phyloP scores from a whole-genome alignment of 2,888 invertebrate genomes.

The Proisotoma minuta region DNA sequence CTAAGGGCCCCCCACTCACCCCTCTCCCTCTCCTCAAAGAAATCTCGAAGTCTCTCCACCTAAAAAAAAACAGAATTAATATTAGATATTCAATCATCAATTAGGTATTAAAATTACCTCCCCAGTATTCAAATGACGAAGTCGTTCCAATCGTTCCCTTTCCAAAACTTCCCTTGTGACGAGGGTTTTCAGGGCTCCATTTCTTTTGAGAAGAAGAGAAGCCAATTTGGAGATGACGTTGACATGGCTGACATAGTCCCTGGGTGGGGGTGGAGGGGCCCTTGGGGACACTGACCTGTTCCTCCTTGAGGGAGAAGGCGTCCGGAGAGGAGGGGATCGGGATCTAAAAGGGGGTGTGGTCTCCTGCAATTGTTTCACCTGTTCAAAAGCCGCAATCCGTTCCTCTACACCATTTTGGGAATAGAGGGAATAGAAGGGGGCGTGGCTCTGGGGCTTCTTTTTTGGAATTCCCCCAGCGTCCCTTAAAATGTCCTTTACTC shows the following conservation, averaged over 20 bases:
- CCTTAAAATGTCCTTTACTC: background rate
- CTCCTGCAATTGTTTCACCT: background rate
- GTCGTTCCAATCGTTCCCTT: slow-evolving; percentile 45
- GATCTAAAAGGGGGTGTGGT: slow-evolving; percentile 13
- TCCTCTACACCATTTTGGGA: background rate
- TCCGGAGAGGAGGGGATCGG: slow-evolving; percentile 4
- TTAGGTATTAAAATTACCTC: too few relatives aligned
- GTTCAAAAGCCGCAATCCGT: background rate
- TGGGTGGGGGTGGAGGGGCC: slow-evolving; percentile 3
- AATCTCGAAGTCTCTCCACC: slow-evolving; percentile 63
- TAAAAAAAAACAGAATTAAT: too few relatives aligned
- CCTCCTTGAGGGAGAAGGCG: slow-evolving; percentile 7
- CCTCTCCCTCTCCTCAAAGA: slow-evolving; percentile 61
- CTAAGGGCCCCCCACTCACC: slow-evolving; percentile 24
- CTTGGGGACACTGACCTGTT: slow-evolving; percentile 32
- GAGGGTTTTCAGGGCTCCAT: slow-evolving; percentile 37
- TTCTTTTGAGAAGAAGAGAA: slow-evolving; percentile 54
- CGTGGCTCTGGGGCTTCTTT: background rate
- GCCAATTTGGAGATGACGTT: slow-evolving; percentile 85
- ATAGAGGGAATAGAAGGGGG: background rate
- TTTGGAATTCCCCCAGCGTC: background rate
- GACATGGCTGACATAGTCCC: slow-evolving; percentile 72
- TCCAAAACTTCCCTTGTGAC: slow-evolving; percentile 41
- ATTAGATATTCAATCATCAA: too few relatives aligned
- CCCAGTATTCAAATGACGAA: slow-evolving; percentile 68